Conservation (phyloP, 1,140 invertebrate genomes). For the Bemisia tabaci region DNA sequence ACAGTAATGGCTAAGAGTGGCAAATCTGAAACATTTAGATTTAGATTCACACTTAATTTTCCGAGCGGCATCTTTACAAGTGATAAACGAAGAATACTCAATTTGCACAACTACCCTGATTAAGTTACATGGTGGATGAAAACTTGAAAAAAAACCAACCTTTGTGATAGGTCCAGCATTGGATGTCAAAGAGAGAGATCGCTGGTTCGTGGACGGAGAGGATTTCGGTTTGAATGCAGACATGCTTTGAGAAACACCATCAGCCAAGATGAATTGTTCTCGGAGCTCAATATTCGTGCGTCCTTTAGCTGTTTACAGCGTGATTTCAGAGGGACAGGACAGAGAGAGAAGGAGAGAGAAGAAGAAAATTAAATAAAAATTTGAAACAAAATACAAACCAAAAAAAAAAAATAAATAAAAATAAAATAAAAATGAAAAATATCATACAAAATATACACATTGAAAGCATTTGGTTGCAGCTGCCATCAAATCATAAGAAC, state of each 20-base stretch:
- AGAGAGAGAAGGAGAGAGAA: constrained; percentile 29
- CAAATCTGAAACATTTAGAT: too few species aligned
- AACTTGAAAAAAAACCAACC: constrained; percentile 36
- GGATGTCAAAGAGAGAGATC: constrained; percentile 43
- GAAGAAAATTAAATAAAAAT: constrained; percentile 31
- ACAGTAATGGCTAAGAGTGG: too few species aligned
- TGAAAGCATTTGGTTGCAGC: constrained; percentile 11
- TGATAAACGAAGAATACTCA: too few species aligned
- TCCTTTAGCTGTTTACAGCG: constrained; percentile 71
- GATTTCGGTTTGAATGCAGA: constrained; percentile 85
- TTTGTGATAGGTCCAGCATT: constrained; percentile 80
- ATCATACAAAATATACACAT: constrained; percentile 19
- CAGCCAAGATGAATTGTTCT: constrained; percentile 95
- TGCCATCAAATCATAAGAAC: constrained; percentile 7
- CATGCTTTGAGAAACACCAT: constrained; percentile 95
- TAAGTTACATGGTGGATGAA: too few species aligned
- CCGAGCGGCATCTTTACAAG: too few species aligned
- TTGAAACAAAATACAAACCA: constrained; percentile 32
- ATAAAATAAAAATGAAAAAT: constrained; percentile 17
- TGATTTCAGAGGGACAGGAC: constrained; percentile 25
- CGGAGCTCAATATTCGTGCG: constrained; percentile 97
- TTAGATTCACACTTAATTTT: too few species aligned
- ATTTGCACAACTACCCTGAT: too few species aligned
- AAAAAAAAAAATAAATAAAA: constrained; percentile 32
- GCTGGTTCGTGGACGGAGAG: constrained; percentile 55